phyloP scores from a whole-genome alignment of 2,113 vertebrate species.

The Cinclus cinclus region DNA sequence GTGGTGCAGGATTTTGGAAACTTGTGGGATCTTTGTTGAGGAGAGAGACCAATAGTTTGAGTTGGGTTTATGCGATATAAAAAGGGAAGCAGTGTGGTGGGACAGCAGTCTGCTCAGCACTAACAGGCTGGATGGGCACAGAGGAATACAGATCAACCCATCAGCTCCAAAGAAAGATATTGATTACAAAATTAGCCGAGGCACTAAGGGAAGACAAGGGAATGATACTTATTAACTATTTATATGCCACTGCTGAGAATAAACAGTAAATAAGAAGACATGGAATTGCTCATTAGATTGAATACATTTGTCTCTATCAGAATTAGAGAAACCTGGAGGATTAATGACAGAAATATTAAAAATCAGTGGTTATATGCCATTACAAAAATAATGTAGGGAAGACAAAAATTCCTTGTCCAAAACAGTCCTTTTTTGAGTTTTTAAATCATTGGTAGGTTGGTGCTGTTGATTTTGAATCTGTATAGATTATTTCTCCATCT shows the following conservation, averaged over 20 bases:
- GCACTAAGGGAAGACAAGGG: background rate
- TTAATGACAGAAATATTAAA: background rate
- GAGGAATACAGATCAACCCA: background rate
- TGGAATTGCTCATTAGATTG: background rate
- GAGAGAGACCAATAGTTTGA: background rate
- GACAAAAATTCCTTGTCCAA: background rate
- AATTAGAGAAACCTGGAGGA: background rate
- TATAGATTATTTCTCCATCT: background rate
- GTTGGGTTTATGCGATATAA: background rate
- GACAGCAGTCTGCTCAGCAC: background rate
- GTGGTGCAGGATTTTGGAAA: background rate
- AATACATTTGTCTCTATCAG: background rate
- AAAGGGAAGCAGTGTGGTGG: background rate
- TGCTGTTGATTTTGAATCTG: background rate
- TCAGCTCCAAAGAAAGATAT: background rate
- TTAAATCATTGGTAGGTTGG: background rate
- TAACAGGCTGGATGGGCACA: background rate
- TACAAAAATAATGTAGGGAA: background rate
- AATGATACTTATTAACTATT: constrained; percentile 23
- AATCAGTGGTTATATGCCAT: background rate
- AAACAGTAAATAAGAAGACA: background rate
- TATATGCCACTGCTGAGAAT: background rate
- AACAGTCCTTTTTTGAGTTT: background rate
- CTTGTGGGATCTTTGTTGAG: background rate
- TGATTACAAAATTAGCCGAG: constrained; percentile 40